These are phyloP conservation scores for Diarsia rubi DNA, from an alignment of 2,888 invertebrate species.

Conservation along the genomic window DNA sequence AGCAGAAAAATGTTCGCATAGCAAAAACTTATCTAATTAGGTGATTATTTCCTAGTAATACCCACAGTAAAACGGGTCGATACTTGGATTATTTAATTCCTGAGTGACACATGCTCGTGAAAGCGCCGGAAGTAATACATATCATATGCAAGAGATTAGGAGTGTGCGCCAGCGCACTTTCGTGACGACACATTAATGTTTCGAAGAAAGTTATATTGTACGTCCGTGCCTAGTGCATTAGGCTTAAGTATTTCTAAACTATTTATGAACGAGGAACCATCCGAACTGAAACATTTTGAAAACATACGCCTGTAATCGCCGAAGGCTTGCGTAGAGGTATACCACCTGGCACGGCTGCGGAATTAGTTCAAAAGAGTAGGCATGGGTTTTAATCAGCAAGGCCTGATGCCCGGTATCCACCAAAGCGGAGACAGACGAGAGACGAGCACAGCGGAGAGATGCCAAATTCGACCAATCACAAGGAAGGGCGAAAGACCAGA, in stretches of 20 bases:
- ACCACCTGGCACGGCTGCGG: no score
- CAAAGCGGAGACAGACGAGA: no score
- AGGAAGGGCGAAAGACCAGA: no score
- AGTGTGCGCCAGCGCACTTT: constrained; percentile 66
- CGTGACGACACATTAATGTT: constrained; percentile 63
- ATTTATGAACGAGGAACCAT: background rate
- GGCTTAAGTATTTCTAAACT: constrained; percentile 25
- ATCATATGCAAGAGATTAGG: constrained; percentile 69
- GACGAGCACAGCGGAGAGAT: no score
- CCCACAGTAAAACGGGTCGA: constrained; percentile 19
- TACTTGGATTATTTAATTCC: constrained; percentile 63
- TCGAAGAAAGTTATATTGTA: constrained; percentile 58
- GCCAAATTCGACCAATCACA: no score
- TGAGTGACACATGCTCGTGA: constrained; percentile 70
- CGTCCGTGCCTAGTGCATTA: constrained; percentile 21
- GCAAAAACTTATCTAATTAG: background rate
- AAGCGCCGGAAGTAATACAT: constrained; percentile 77
- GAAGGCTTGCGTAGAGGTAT: no score
- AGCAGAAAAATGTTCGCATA: background rate
- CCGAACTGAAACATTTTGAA: no score
- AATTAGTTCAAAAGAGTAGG: no score
- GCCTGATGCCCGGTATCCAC: no score
- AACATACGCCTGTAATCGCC: no score
- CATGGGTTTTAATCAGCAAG: no score
- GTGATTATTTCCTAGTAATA: background rate